Percentiles rank a stretch among this genome's conserved stretches.
Conservation (phyloP, 2,797 vertebrate genomes). For the Staurois parvus region DNA sequence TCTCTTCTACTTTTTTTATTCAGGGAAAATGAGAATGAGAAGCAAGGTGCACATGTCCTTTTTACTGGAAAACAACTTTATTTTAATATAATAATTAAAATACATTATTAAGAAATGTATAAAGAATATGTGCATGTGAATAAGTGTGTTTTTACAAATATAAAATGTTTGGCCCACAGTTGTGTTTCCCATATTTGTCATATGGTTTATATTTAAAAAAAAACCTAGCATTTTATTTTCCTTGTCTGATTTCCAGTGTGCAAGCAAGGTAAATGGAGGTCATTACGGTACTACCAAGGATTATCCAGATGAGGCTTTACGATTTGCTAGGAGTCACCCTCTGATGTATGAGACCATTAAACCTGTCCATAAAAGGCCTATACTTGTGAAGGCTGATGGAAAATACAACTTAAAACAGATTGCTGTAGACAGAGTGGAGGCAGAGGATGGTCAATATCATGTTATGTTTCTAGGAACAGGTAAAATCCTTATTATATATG, state of each 20-base stretch:
- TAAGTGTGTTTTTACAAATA: too few species aligned
- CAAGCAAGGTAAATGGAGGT: slow-evolving; percentile 92
- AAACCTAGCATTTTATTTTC: neutral
- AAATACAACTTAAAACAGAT: slow-evolving; percentile 90
- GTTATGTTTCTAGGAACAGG: slow-evolving; percentile 97
- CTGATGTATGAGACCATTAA: slow-evolving; percentile 90
- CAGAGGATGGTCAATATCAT: slow-evolving; percentile 95
- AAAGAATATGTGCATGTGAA: too few species aligned
- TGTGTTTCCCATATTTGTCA: too few species aligned
- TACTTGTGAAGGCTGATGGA: slow-evolving; percentile 90
- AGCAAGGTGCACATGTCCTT: too few species aligned
- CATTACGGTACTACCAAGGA: slow-evolving; percentile 90
- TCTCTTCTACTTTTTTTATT: too few species aligned
- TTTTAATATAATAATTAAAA: too few species aligned
- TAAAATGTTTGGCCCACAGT: too few species aligned
- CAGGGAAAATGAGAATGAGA: too few species aligned
- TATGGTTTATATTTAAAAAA: neutral
- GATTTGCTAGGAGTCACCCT: slow-evolving; percentile 90
- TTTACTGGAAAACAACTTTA: too few species aligned
- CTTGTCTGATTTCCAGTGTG: slow-evolving; percentile 80
- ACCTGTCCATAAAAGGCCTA: slow-evolving; percentile 87
- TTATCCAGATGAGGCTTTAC: slow-evolving; percentile 92
- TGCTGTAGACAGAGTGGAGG: slow-evolving; percentile 93
- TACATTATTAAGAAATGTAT: too few species aligned
- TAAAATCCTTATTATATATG: slow-evolving; percentile 66